A percentile compares a stretch with the other conserved stretches of the same genome.
Conservation (phyloP, 1,140 invertebrate genomes). For the Fopius arisanus region DNA sequence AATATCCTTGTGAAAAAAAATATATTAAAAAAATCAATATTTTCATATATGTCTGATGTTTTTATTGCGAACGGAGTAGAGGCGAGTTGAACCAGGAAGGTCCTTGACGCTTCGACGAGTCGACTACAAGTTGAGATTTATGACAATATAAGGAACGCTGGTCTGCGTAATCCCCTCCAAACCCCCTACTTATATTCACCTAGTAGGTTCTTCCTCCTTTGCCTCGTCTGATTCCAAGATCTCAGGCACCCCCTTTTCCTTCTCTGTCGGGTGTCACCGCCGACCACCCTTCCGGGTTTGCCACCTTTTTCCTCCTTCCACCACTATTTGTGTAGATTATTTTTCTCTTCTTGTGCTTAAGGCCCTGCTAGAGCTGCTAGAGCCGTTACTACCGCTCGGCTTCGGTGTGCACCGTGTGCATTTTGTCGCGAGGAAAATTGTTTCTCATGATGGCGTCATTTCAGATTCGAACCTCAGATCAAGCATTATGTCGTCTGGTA, state of each 20-base stretch:
- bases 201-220: background rate
- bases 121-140: conserved; percentile 30
- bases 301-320: conserved; percentile 30
- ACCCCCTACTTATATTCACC: background rate
- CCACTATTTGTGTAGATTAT: background rate
- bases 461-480: background rate
- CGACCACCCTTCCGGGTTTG: conserved; percentile 30
- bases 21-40: too few species aligned
- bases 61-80: too few species aligned
- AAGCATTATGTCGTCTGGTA: conserved; percentile 7
- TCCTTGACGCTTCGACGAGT: conserved; percentile 31
- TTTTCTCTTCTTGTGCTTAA: background rate
- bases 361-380: background rate
- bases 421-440: conserved; percentile 27
- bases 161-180: conserved; percentile 19
- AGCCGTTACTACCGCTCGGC: too few species aligned
- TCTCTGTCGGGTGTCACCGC: conserved; percentile 3
- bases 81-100: conserved; percentile 26
- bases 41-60: too few species aligned
- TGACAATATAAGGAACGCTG: conserved; percentile 20
- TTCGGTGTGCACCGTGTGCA: background rate
- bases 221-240: conserved; percentile 11
- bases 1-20: too few species aligned
- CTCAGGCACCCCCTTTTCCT: background rate
- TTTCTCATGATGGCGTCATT: conserved; percentile 30